A percentile compares a stretch with the other conserved stretches of the same genome.
phyloP scores from a whole-genome alignment of 2,888 invertebrate species.

The Heliconius aoede region DNA sequence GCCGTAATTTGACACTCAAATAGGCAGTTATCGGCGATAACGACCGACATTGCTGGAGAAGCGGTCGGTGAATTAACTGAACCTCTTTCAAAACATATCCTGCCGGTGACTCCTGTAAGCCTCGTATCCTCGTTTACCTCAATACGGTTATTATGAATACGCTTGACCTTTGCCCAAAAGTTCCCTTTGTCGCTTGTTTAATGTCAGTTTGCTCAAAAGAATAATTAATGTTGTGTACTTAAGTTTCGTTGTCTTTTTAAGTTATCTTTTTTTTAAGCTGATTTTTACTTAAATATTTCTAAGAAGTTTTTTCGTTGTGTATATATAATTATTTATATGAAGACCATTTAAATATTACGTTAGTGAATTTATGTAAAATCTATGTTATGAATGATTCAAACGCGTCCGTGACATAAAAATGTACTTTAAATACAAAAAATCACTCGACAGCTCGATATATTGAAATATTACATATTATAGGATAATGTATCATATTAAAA shows the following conservation, averaged over 20 bases:
- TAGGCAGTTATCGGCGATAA: slow-evolving; percentile 15
- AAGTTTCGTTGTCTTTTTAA: background rate
- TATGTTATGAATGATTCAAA: too few relatives aligned
- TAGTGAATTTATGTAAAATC: too few relatives aligned
- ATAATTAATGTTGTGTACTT: background rate
- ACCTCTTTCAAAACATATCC: slow-evolving; percentile 20
- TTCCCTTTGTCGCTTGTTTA: background rate
- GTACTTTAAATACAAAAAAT: too few relatives aligned
- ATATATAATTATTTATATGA: too few relatives aligned
- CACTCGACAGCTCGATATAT: too few relatives aligned
- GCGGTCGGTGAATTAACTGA: slow-evolving; percentile 27
- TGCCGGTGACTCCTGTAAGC: slow-evolving; percentile 5
- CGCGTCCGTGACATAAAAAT: too few relatives aligned
- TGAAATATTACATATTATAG: too few relatives aligned
- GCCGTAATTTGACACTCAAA: slow-evolving; percentile 1
- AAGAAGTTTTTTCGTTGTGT: too few relatives aligned
- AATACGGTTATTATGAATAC: slow-evolving; percentile 23
- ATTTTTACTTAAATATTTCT: background rate
- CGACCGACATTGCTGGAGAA: slow-evolving; percentile 2
- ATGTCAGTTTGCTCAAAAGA: background rate
- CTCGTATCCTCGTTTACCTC: slow-evolving; percentile 20
- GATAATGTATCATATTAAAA: too few relatives aligned
- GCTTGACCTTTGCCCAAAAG: slow-evolving; percentile 11
- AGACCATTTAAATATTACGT: too few relatives aligned
- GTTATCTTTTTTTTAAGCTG: background rate